Percentiles rank a stretch among this genome's conserved stretches.
phyloP scores from a whole-genome alignment of 2,797 vertebrate species.

The Anguilla pacifica region DNA sequence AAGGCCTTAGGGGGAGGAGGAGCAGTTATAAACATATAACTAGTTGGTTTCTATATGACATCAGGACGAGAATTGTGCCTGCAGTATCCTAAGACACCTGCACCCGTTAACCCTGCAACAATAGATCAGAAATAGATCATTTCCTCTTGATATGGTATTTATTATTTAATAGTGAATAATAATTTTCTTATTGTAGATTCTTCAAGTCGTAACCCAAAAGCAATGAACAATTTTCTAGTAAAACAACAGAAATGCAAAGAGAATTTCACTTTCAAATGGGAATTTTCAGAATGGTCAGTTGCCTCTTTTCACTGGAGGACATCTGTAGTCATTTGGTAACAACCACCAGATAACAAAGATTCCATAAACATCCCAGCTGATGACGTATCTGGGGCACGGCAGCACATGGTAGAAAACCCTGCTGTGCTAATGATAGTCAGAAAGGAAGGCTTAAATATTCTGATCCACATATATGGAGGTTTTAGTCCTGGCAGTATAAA shows the following conservation, averaged over 20 bases:
- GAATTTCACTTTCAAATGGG: background rate
- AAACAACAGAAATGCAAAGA: background rate
- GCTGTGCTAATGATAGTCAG: background rate
- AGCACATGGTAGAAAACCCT: slow-evolving; percentile 10
- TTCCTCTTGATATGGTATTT: background rate
- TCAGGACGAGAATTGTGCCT: background rate
- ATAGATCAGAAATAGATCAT: background rate
- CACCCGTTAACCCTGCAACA: background rate
- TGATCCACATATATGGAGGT: background rate
- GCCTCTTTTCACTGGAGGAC: background rate
- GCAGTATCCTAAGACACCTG: background rate
- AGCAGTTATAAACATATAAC: background rate
- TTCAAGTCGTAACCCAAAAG: background rate
- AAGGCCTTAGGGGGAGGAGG: background rate
- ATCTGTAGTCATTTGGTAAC: background rate
- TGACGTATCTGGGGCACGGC: slow-evolving; percentile 8
- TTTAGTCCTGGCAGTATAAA: background rate
- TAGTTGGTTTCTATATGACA: background rate
- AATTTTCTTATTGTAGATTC: background rate
- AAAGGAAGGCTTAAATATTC: background rate
- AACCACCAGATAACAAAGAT: background rate
- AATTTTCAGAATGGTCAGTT: background rate
- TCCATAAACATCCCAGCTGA: slow-evolving; percentile 11
- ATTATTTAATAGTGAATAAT: slow-evolving; percentile 1
- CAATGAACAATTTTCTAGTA: background rate